Base-by-base conservation (phyloP, 2,888 invertebrate genomes). In the Conistra vaccinii region DNA sequence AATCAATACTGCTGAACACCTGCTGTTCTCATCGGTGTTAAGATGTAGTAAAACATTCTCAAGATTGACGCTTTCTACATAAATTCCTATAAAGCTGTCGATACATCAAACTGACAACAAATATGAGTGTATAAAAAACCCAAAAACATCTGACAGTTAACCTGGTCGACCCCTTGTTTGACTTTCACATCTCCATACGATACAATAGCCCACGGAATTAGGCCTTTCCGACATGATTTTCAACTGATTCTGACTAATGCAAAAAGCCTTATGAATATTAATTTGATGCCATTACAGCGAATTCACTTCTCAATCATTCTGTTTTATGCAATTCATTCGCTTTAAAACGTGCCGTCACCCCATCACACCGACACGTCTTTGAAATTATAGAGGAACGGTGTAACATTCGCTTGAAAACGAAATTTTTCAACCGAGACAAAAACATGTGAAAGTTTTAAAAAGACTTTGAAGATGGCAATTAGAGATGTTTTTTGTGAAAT, bases 161-260 rank as follows among this genome's bases (percentile, higher is more conserved):
- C 93, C 93, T 88, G 87, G 29, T 39, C 91, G 94, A 94, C 93
- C 93, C 87, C 90, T 82, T 80, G 69, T 63, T 72, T 80, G 73
- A 92, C 94, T 94, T 94, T 94, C 94, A 92, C 93, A 90, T 90
- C 80, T 60, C 65, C 51, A 82, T 73, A 84, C 84, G 60, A 69
- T 81, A 92, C 91, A 92, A 92, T 91, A 90, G 89, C 87, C 85
- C 85, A 90, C 84, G 76, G 84, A 92, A 92, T 91, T 90, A 86
- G 89, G 87, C 86, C 81, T 90, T 90, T 87, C 84, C 84, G 73
- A 80, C 84, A 78, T 57, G 62, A 70, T 76, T 72, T 78, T 74
- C 69, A 55, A 63, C 55, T 39, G 12, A n/a, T 60, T 71, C 55
- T 39, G 14, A 26, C 61, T 71, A 61, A 68, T 51, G 70, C 78